phyloP scores from a whole-genome alignment of 2,113 vertebrate genomes.

The Oreotragus oreotragus region DNA sequence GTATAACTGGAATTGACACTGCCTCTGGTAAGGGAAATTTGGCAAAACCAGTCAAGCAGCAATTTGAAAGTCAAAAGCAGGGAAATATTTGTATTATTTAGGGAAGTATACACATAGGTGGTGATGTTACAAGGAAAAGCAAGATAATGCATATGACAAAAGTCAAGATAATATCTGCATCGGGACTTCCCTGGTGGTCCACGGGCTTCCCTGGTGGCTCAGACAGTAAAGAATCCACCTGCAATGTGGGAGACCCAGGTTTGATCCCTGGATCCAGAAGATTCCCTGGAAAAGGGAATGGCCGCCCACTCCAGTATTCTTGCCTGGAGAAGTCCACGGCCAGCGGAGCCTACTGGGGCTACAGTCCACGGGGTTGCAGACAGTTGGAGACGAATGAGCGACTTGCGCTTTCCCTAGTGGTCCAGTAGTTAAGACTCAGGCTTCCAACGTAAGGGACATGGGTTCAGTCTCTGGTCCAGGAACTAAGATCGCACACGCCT shows the following conservation, averaged over 20 bases:
- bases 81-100: background rate
- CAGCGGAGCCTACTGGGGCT: background rate
- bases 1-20: fast-evolving
- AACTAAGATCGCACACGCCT: background rate
- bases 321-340: background rate
- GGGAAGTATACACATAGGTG: fast-evolving
- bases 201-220: background rate
- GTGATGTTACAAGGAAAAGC: background rate
- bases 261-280: background rate
- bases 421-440: background rate
- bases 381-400: fast-evolving
- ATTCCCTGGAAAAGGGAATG: background rate
- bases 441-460: background rate
- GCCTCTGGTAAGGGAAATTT: background rate
- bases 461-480: background rate
- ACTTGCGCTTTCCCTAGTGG: background rate
- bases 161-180: background rate
- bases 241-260: background rate
- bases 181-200: background rate
- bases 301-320: background rate
- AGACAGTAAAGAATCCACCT: background rate
- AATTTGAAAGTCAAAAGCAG: background rate
- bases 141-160: fast-evolving
- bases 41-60: background rate
- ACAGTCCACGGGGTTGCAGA: background rate